Conservation (phyloP, 2,797 vertebrate species). For the Molossus alvarezi region DNA sequence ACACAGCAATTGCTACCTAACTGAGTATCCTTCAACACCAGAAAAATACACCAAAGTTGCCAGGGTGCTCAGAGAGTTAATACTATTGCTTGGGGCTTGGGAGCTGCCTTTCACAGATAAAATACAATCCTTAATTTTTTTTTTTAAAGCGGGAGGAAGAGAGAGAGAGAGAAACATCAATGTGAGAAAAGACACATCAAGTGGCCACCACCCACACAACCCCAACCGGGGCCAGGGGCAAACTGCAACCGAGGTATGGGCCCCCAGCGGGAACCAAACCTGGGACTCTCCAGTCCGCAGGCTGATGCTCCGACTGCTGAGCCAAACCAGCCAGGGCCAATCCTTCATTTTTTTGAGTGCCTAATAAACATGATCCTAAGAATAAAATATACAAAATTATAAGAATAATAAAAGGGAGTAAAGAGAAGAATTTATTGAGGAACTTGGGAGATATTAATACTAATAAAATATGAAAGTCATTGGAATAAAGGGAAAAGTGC, state of each 20-base stretch:
- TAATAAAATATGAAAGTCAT: constrained; percentile 26
- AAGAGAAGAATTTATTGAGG: neutral
- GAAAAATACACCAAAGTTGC: neutral
- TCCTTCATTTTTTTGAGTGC: neutral
- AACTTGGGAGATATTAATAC: constrained; percentile 9
- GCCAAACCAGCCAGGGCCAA: neutral
- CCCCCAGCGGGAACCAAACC: no score
- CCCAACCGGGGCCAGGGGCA: no score
- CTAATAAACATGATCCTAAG: neutral
- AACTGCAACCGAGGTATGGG: no score
- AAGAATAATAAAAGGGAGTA: neutral
- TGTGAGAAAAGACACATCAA: no score
- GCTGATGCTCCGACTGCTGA: no score
- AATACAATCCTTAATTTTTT: neutral
- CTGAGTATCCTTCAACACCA: neutral
- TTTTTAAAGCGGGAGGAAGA: no score
- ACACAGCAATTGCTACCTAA: neutral
- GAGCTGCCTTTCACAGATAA: constrained; percentile 3
- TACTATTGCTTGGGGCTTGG: neutral
- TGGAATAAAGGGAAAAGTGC: constrained; percentile 9
- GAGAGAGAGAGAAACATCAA: no score
- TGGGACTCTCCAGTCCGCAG: no score
- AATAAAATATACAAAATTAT: constrained; percentile 32
- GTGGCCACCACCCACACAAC: no score
- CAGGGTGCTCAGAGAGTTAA: neutral